Percentiles rank a stretch among this genome's conserved stretches.
Evolutionary conservation across 2,888 invertebrate species (phyloP).

Genomic region (Slavum lentiscoides): DNA sequence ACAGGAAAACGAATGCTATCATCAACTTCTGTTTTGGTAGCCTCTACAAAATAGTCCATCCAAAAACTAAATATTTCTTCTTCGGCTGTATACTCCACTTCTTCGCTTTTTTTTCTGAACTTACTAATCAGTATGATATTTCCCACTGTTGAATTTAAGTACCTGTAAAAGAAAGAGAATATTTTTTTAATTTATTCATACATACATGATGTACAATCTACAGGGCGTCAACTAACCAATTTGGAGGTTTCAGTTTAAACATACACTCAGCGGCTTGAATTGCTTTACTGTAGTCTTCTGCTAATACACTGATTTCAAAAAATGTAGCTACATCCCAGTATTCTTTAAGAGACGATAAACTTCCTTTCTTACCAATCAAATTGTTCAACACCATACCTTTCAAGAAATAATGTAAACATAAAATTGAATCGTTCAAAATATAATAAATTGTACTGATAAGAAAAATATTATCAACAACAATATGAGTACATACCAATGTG

Average conservation of each 20-base stretch:
- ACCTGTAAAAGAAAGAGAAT: constrained; percentile 63
- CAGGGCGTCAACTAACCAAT: constrained; percentile 66
- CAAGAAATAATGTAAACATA: background rate
- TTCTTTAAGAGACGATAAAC: constrained; percentile 86
- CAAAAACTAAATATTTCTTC: constrained; percentile 93
- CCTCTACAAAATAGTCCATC: constrained; percentile 98
- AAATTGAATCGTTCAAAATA: background rate
- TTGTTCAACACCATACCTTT: constrained; percentile 90
- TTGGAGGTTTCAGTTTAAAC: constrained; percentile 87
- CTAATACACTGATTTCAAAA: constrained; percentile 96
- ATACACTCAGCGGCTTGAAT: constrained; percentile 94
- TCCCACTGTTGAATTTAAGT: constrained; percentile 94
- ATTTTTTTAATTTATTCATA: background rate
- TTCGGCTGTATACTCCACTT: constrained; percentile 72
- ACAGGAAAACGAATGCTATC: constrained; percentile 89
- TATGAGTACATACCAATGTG: constrained; percentile 70
- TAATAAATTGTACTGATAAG: background rate
- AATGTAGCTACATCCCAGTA: constrained; percentile 99
- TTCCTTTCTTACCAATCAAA: constrained; percentile 96
- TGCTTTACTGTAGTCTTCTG: constrained; percentile 95
- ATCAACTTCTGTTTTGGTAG: constrained; percentile 78
- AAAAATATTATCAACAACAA: constrained; percentile 10
- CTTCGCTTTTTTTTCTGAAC: constrained; percentile 81
- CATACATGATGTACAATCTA: background rate
- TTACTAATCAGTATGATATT: constrained; percentile 92